These are phyloP conservation scores for Salticus scenicus DNA, from an alignment of 2,888 invertebrate genomes.

Conservation along the genomic window DNA sequence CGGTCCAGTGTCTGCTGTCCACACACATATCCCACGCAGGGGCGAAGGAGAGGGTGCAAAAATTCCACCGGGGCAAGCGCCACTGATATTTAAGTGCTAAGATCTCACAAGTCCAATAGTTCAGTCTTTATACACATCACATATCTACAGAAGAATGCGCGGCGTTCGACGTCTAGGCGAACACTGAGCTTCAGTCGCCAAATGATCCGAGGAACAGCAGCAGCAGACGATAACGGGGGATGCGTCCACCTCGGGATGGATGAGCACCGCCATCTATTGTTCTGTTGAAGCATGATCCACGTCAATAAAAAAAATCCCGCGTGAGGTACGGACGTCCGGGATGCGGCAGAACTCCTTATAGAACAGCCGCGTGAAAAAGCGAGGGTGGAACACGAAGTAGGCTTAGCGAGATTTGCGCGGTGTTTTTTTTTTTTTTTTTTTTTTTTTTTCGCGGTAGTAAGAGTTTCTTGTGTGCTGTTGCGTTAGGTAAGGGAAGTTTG, in stretches of 20 bases:
- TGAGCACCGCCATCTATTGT: constrained; percentile 68
- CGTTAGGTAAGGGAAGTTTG: too few relatives aligned
- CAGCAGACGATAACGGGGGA: constrained; percentile 33
- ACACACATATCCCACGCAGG: constrained; percentile 59
- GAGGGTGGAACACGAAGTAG: constrained; percentile 30
- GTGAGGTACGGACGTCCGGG: constrained; percentile 9
- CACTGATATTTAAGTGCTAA: not conserved
- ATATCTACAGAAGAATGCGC: not conserved
- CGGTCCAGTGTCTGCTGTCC: constrained; percentile 37
- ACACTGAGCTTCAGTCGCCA: constrained; percentile 27
- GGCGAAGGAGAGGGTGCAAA: constrained; percentile 8
- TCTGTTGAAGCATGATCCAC: constrained; percentile 38
- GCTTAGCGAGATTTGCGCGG: constrained; percentile 32
- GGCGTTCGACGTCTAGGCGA: constrained; percentile 28
- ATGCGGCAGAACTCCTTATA: not conserved
- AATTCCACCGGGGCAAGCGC: constrained; percentile 19
- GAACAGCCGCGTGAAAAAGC: not conserved
- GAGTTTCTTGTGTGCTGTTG: too few relatives aligned
- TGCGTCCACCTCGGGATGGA: constrained; percentile 31
- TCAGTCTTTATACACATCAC: not conserved
- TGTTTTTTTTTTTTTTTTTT: not conserved
- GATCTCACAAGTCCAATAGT: constrained; percentile 1
- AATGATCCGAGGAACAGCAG: not conserved
- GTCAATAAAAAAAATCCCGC: constrained; percentile 15
- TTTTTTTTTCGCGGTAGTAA: too few relatives aligned